Base-by-base conservation (phyloP, 2,888 invertebrate genomes). In the Oscheius onirici region DNA sequence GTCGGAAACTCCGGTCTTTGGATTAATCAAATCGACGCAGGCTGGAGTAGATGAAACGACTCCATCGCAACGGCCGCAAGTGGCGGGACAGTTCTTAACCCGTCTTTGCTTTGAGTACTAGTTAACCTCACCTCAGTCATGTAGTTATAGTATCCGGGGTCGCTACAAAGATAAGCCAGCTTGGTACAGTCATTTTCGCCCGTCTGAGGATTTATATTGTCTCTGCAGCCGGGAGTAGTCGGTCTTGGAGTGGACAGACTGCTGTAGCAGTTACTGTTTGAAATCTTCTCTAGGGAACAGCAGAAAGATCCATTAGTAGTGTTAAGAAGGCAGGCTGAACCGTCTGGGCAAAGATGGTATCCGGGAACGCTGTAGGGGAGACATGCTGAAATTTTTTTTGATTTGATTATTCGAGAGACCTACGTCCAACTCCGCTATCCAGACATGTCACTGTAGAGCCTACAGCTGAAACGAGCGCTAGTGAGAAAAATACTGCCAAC, bases 371-470 rank as follows among this genome's bases (percentile, higher is more conserved):
- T 8, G 8, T n/a, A 20, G 22, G 49, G 28, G n/a, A 63, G 24
- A 63, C 63, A 63, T 17, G 63, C 63, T 63, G 28, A 51, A 63
- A 40, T 57, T 28, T 28, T 20, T 13, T 3, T 52, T 52, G 26
- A 3, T 5, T 24, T 28, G n/a, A 28, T 22, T 15, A 55, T 11
- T 22, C 11, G 1, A 55, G 26, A 40, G n/a, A 40, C 60, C 13
- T 44, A 60, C 60, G 60, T 41, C 43, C 60, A 20, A 43, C 41
- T 20, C 60, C 60, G 10, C 41, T 41, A 60, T n/a, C 20, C 43
- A 43, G 41, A 20, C 60, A 60, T 3, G 41, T 60, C 15, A 22
- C 22, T 8, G 41, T 41, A 20, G 40, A n/a, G 15, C 17, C 34
- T 34, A 34, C 34, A 34, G 8, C 8, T 3, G 34, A 6, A 34